Evolutionary conservation across 2,113 vertebrate species (phyloP), one percentile per base, ranked within the genome.

Genomic region (Coptodon rendalli): DNA sequence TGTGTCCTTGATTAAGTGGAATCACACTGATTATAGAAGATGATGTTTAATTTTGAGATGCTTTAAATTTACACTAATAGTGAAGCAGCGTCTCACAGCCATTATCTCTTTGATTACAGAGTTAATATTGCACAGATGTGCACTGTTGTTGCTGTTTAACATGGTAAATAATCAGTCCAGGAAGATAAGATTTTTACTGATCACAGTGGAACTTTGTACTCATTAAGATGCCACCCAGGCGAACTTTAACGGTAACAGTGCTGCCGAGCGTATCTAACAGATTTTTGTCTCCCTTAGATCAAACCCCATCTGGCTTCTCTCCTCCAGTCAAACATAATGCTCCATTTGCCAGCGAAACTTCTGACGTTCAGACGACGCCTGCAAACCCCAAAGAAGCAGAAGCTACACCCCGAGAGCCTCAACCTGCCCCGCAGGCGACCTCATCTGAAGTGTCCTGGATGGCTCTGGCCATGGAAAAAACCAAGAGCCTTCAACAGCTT

Each of bases 381-480:
- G 63, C 86, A 52, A 80, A 50, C 38, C 43, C 10, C 16, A 90
- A 84, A 91, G 80, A 94, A 52, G 80, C 80, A 50, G 91, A 92
- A 71, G 27, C 63, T 5, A 3, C 34, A 12, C 79, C 86, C 57
- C 91, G 78, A 84, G 85, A 95, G 61, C 86, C 81, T 8, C 83
- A 89, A 43, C 16, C 89, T 9, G n/a, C 24, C 54, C 81, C 90
- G 2, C 88, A 90, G 27, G n/a, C 73, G 1, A 34, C 88, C 24
- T 63, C 94, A 4, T 34, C 95, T 2, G 92, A 97, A 45, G 96
- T 97, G 6, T 96, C 97, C 83, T 99, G 98, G 98, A 96, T 99
- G 95, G 97, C 96, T 57, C 89, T 98, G 63, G 97, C 97, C 0
- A 96, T 96, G 87, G 97, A 97, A 84, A 99, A 98, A 89, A 97